Percentiles rank a stretch among this genome's conserved stretches.
Conservation (phyloP, 2,797 vertebrate genomes). For the Sebastes itinus region DNA sequence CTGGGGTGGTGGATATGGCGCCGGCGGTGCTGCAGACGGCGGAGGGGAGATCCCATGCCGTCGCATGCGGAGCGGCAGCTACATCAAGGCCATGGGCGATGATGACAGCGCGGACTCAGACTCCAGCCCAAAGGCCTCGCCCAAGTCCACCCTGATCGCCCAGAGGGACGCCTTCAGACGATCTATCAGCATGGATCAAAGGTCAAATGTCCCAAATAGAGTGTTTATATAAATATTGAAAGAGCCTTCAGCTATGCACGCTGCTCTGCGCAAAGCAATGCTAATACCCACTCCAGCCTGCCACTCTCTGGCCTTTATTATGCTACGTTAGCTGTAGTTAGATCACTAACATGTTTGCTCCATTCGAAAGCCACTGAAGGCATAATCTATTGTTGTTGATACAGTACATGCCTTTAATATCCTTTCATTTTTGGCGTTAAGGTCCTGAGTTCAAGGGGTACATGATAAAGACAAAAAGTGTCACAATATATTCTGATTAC, state of each 20-base stretch:
- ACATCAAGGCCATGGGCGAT: conserved; percentile 99
- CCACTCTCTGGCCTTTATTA: not conserved
- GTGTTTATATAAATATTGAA: not conserved
- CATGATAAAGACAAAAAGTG: not conserved
- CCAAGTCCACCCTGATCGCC: conserved; percentile 87
- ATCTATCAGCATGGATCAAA: conserved; percentile 96
- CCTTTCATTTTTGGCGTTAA: not conserved
- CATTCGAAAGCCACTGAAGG: not conserved
- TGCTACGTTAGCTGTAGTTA: not conserved
- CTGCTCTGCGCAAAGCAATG: not conserved
- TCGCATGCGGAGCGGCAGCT: conserved; percentile 98
- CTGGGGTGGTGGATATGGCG: conserved; percentile 89
- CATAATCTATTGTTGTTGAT: not conserved
- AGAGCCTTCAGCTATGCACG: not conserved
- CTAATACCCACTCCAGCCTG: not conserved
- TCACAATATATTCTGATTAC: not conserved
- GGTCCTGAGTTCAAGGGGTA: not conserved
- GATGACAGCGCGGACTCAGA: conserved; percentile 97
- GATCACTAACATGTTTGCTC: not conserved
- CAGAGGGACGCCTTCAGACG: conserved; percentile 93
- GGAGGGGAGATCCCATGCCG: conserved; percentile 97
- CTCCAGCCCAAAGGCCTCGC: conserved; percentile 90
- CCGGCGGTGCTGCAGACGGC: conserved; percentile 75
- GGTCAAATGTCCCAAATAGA: conserved; percentile 76
- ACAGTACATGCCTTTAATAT: not conserved